Base-by-base conservation (phyloP, 2,113 vertebrate genomes). In the Antigone vipio region DNA sequence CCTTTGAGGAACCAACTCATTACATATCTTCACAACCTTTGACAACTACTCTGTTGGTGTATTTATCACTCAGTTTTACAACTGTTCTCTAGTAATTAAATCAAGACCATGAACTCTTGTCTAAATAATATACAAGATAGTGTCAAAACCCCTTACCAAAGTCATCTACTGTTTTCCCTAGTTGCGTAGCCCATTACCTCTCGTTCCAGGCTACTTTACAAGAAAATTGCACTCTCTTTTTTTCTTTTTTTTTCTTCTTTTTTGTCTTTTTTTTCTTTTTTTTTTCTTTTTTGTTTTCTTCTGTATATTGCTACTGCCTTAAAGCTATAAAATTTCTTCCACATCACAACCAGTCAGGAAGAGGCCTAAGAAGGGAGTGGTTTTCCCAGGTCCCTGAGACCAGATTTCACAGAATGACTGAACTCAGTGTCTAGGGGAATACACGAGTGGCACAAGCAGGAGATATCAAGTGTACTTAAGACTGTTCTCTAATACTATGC, bases 381-480 rank as follows among this genome's bases (percentile, higher is more conserved):
- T 62, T 84, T 58, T 77, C 20, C 24, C 12, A 53, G n/a, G 15
- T 30, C 11, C 19, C 6, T 27, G 11, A 38, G 9, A 85, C 5
- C 6, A 62, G 11, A 22, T 72, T 74, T 24, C n/a, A 26, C 21
- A 87, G 24, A 85, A 71, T n/a, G 34, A 45, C 12, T 49, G 45
- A 85, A 47, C 34, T 60, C 35, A 16, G 2, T 19, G 16, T 81
- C 34, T 58, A 69, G 15, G 18, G 29, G n/a, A 76, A 86, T n/a
- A 58, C 2, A 17, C 0, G 0, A n/a, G 58, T 32, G 45, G 24
- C n/a, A 42, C 38, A 71, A 74, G 45, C 29, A 69, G 6, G 9
- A 77, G 27, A 60, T 26, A 64, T 12, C 29, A 49, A 29, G 13
- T 23, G 8, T 20, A 42, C 7, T 27, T 42, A 55, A 55, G 7